Evolutionary conservation across 2,113 vertebrate genomes (phyloP).

Genomic region (Erinaceus europaeus): DNA sequence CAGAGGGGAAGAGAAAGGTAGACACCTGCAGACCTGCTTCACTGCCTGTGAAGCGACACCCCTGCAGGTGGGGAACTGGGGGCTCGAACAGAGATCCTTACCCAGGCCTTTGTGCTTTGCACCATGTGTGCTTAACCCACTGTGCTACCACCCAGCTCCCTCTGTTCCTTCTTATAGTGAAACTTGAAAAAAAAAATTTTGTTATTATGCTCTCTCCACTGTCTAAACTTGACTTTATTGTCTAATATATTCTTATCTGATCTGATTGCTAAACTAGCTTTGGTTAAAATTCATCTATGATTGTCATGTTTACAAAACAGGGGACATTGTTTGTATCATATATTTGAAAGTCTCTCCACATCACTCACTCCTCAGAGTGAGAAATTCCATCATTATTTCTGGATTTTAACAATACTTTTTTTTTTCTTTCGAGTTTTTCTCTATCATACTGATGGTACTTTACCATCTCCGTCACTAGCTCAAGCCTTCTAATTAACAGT

Average conservation of each 20-base stretch:
- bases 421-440: neutral
- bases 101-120: too few relatives aligned
- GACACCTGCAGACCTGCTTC: too few relatives aligned
- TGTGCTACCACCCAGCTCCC: too few relatives aligned
- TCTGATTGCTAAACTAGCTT: neutral
- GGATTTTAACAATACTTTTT: neutral
- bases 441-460: neutral
- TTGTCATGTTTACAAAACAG: neutral
- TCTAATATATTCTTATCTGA: neutral
- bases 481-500: too few relatives aligned
- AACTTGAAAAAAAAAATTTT: neutral
- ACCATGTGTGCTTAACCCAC: too few relatives aligned
- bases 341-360: neutral
- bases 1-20: too few relatives aligned
- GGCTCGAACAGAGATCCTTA: too few relatives aligned
- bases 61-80: too few relatives aligned
- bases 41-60: too few relatives aligned
- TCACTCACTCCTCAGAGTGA: neutral
- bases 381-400: neutral
- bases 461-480: too few relatives aligned
- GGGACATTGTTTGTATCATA: neutral
- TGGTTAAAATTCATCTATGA: neutral
- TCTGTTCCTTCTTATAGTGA: neutral
- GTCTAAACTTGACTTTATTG: neutral
- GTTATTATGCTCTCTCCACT: neutral